Evolutionary conservation across 2,888 invertebrate genomes (phyloP).

Genomic region (Sisyra terminalis): DNA sequence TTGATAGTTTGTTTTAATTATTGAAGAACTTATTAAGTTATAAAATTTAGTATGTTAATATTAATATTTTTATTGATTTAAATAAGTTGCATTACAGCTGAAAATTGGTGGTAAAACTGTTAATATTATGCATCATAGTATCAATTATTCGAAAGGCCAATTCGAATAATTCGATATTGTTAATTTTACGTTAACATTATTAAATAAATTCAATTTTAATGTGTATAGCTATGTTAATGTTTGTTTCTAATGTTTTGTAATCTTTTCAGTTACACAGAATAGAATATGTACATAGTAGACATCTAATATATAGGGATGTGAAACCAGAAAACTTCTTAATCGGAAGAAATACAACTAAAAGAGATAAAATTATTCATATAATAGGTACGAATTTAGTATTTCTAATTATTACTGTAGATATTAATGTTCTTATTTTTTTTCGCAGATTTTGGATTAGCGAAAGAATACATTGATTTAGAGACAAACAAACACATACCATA

Average conservation of each 20-base stretch:
- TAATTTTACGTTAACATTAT: too few relatives aligned
- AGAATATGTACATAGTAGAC: conserved; percentile 98
- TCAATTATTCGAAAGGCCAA: too few relatives aligned
- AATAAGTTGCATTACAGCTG: too few relatives aligned
- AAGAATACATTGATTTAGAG: conserved; percentile 99
- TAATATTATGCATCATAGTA: too few relatives aligned
- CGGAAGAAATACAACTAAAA: conserved; percentile 91
- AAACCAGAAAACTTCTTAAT: conserved; percentile 99
- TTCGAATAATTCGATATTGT: too few relatives aligned
- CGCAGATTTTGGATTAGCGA: conserved; percentile 98
- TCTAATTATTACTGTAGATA: too few relatives aligned
- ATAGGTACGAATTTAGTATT: conserved; percentile 51
- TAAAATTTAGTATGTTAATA: too few relatives aligned
- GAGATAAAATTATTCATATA: conserved; percentile 98
- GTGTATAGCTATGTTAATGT: background rate
- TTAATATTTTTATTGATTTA: too few relatives aligned
- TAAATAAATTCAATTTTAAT: too few relatives aligned
- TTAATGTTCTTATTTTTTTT: conserved; percentile 16
- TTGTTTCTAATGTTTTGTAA: conserved; percentile 17
- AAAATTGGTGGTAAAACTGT: too few relatives aligned
- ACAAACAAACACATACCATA: conserved; percentile 99
- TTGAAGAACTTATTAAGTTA: too few relatives aligned
- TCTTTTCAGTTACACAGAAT: conserved; percentile 82
- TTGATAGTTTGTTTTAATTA: too few relatives aligned
- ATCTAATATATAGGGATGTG: conserved; percentile 97